Conservation (phyloP, 2,888 invertebrate species). For the Acanthopleura granulata region DNA sequence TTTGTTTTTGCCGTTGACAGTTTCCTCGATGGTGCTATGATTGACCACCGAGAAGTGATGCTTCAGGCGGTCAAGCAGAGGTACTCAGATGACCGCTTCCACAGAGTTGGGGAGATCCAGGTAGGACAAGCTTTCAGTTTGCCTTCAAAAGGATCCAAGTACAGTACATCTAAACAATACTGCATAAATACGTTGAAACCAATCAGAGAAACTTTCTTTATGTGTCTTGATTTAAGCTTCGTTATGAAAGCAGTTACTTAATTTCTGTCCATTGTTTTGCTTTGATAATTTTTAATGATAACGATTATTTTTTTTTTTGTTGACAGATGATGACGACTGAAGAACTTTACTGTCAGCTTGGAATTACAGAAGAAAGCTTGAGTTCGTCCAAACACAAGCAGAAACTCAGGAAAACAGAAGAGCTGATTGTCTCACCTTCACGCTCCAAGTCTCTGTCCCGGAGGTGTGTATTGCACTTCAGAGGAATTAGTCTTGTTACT, state of each 20-base stretch:
- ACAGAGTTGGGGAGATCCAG: slow-evolving; percentile 55
- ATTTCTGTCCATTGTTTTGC: no score
- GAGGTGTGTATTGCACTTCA: slow-evolving; percentile 31
- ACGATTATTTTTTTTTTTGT: slow-evolving; percentile 18
- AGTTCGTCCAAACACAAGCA: slow-evolving; percentile 46
- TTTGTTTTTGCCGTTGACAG: slow-evolving; percentile 39
- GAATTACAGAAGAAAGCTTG: slow-evolving; percentile 53
- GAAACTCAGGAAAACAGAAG: slow-evolving; percentile 55
- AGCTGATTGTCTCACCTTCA: slow-evolving; percentile 62
- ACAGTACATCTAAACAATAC: no score
- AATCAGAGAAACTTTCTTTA: no score
- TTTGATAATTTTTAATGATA: not conserved
- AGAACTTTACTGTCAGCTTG: slow-evolving; percentile 53
- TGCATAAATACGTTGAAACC: no score
- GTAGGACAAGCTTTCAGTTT: slow-evolving; percentile 34
- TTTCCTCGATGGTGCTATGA: slow-evolving; percentile 59
- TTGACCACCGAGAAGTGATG: slow-evolving; percentile 61
- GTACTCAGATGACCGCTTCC: slow-evolving; percentile 57
- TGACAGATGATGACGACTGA: slow-evolving; percentile 56
- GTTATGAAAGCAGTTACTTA: no score
- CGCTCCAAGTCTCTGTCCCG: slow-evolving; percentile 40
- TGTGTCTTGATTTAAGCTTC: no score
- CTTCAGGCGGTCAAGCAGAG: slow-evolving; percentile 64
- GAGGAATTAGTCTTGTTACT: no score
- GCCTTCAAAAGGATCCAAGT: no score